Evolutionary conservation across 2,113 vertebrate species (phyloP).

Genomic region (Mellivora capensis): DNA sequence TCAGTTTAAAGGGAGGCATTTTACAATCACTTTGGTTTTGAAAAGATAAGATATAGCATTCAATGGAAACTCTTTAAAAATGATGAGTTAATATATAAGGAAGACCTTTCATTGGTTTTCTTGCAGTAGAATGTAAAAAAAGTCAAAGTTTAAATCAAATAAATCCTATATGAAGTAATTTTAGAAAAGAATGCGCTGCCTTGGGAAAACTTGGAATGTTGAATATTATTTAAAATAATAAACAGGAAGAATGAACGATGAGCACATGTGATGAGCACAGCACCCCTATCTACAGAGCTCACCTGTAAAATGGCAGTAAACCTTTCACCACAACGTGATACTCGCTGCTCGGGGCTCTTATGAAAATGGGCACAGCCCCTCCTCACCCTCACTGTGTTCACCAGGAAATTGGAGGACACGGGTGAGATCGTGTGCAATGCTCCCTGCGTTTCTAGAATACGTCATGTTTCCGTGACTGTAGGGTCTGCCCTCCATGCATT

Average conservation of each 20-base stretch:
- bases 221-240: background rate
- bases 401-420: fast-evolving
- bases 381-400: fast-evolving
- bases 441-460: background rate
- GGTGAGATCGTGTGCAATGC: fast-evolving
- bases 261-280: fast-evolving
- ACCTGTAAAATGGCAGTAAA: fast-evolving
- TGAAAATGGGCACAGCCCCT: fast-evolving
- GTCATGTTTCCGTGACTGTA: fast-evolving
- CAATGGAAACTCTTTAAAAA: background rate
- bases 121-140: background rate
- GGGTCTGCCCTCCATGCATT: too few relatives aligned
- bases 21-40: background rate
- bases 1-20: background rate
- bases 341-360: background rate
- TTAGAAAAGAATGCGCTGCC: background rate
- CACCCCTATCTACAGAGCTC: fast-evolving
- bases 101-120: background rate
- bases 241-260: too few relatives aligned
- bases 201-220: background rate
- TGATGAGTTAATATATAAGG: background rate
- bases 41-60: background rate
- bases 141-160: background rate
- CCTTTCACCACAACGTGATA: background rate
- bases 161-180: background rate